Base-by-base conservation (phyloP, 2,888 invertebrate genomes). In the Aproaerema taeniolella region DNA sequence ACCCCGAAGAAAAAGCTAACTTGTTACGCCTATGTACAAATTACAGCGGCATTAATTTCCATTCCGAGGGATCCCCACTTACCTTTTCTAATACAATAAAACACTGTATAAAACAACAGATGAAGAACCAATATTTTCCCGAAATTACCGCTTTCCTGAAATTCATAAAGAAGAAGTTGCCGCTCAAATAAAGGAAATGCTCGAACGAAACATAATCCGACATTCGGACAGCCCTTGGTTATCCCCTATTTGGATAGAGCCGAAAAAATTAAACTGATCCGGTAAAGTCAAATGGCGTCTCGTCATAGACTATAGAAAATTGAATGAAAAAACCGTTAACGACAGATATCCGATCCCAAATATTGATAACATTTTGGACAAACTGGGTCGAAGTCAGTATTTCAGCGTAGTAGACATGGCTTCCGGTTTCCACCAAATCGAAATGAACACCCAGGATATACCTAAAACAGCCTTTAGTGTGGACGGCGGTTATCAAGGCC, bases 391-490 rank as follows among this genome's bases (percentile, higher is more conserved):
- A 11, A 29, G 25, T 5, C 37, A 41, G 35, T 47, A 47, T 12
- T 43, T 47, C 28, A 35, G 33, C 0, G 46, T 42, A 1, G 7
- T 46, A 13, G 49, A 49, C 34, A 31, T 49, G 33, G 36, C 39
- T 2, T 34, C 36, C 7, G 46, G 46, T 2, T 49, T 43, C 12
- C 42, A 46, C 15, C 47, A 47, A 33, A 31, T 47, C 7, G 46
- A 42, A 39, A 37, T 46, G 35, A 10, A 41, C 14, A 28, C 30
- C 0, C 31, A 43, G 1, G 49, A 50, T 14, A 41, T 47, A n/a
- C 38, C 45, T 24, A 55, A 58, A 38, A 58, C 58, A 6, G 57
- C 52, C 3, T 58, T 60, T 10, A 33, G 3, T 2, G 32, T 32
- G 2, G 32, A 32, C 32, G 10, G 24, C 24, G 24, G 24, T 8